A percentile compares a stretch with the other conserved stretches of the same genome.
Evolutionary conservation across 2,113 vertebrate species (phyloP).

Genomic region (Atractosteus spatula): DNA sequence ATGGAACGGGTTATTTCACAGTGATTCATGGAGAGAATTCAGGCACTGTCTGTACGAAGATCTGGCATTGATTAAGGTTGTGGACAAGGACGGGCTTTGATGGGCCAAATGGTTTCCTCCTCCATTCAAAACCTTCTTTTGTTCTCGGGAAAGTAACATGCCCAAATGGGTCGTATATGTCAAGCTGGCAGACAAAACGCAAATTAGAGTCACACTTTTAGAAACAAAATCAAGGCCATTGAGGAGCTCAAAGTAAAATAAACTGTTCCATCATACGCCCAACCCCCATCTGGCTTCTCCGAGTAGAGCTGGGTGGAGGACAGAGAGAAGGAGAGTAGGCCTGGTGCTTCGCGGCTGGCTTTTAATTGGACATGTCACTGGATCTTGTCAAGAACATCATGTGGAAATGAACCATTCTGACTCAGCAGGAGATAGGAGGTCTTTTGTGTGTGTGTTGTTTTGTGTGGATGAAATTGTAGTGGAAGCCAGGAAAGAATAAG

Average conservation of each 20-base stretch:
- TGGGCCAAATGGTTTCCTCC: conserved; percentile 50
- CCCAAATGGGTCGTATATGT: conserved; percentile 58
- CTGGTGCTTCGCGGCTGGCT: not conserved
- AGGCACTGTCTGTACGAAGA: conserved; percentile 48
- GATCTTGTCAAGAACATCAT: not conserved
- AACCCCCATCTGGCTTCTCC: conserved; percentile 30
- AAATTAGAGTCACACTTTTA: conserved; percentile 67
- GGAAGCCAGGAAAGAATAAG: not conserved
- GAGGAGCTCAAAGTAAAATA: conserved; percentile 37
- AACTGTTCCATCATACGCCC: conserved; percentile 32
- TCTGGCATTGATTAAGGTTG: conserved; percentile 67
- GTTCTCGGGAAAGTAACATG: conserved; percentile 41
- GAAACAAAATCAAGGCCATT: conserved; percentile 47
- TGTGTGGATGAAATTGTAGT: not conserved
- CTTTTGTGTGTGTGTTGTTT: not conserved
- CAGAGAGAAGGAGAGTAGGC: not conserved
- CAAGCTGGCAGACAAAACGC: conserved; percentile 60
- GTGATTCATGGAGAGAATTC: conserved; percentile 42
- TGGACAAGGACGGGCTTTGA: conserved; percentile 47
- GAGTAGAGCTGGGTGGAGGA: conserved; percentile 1
- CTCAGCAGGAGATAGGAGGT: not conserved
- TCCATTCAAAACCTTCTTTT: conserved; percentile 61
- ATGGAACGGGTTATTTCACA: conserved; percentile 46
- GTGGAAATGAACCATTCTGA: not conserved
- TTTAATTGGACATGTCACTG: not conserved